Percentiles rank a stretch among this genome's conserved stretches.
These are phyloP conservation scores for Mallateleia sp. DNA, from an alignment of 2,888 invertebrate species.

Conservation along the genomic window DNA sequence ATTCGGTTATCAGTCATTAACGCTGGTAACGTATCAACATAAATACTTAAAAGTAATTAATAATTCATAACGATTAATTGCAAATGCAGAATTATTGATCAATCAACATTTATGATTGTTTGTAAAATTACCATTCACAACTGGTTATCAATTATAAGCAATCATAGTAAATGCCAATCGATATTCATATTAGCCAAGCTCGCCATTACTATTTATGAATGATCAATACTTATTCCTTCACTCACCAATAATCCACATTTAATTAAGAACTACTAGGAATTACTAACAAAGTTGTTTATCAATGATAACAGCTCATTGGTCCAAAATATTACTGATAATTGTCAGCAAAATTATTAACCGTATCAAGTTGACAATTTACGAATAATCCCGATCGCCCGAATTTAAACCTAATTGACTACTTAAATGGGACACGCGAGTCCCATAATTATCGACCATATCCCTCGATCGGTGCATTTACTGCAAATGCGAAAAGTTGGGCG, in stretches of 20 bases:
- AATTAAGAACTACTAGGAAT: no score
- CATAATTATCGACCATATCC: conserved; percentile 24
- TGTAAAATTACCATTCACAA: not conserved
- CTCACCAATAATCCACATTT: no score
- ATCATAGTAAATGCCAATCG: not conserved
- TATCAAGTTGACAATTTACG: not conserved
- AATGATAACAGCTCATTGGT: not conserved
- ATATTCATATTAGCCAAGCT: not conserved
- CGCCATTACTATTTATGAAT: not conserved
- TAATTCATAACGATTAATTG: no score
- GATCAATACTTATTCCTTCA: not conserved
- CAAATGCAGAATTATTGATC: no score
- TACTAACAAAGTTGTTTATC: not conserved
- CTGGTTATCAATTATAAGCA: not conserved
- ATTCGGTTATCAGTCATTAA: no score
- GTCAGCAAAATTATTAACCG: not conserved
- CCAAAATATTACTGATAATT: not conserved
- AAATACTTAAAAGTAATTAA: no score
- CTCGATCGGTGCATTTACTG: not conserved
- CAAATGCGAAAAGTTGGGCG: conserved; percentile 44
- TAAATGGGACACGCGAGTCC: not conserved
- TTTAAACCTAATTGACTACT: not conserved
- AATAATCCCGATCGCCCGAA: not conserved
- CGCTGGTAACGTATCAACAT: no score
- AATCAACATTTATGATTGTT: not conserved